These are phyloP conservation scores for Clinocottus analis DNA, from an alignment of 2,113 vertebrate genomes.

Conservation along the genomic window DNA sequence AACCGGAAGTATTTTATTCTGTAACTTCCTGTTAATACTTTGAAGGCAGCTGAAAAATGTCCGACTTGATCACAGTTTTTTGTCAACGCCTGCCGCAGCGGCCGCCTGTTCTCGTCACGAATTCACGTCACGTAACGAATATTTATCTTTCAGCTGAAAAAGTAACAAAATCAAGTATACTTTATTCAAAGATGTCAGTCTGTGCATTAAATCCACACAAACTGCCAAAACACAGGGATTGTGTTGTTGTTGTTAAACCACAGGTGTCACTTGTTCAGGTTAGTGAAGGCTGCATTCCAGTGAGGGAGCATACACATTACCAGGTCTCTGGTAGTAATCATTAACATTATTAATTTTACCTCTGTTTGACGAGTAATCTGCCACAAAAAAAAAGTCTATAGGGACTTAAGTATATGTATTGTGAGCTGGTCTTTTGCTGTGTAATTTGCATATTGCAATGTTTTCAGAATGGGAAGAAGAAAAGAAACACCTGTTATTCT, in stretches of 20 bases:
- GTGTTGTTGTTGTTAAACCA: not conserved
- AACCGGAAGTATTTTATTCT: too few species aligned
- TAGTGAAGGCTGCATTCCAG: not conserved
- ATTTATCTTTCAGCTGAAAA: not conserved
- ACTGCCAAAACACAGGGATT: not conserved
- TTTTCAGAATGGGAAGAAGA: not conserved
- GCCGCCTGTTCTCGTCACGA: too few species aligned
- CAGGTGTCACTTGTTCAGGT: constrained; percentile 11
- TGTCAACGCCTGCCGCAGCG: too few species aligned
- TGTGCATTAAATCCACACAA: not conserved
- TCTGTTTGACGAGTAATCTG: not conserved
- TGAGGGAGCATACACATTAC: not conserved
- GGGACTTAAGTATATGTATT: not conserved
- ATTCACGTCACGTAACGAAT: too few species aligned
- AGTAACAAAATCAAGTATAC: not conserved
- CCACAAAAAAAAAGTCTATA: not conserved
- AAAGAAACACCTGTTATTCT: not conserved
- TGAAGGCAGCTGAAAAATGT: too few species aligned
- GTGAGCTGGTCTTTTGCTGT: not conserved
- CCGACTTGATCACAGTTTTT: too few species aligned
- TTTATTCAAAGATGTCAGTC: not conserved
- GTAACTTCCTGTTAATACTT: too few species aligned
- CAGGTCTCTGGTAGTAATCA: not conserved
- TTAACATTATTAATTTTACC: not conserved
- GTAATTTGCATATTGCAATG: not conserved